Conservation (phyloP, 2,113 vertebrate species). For the Dendrocopos noguchii region DNA sequence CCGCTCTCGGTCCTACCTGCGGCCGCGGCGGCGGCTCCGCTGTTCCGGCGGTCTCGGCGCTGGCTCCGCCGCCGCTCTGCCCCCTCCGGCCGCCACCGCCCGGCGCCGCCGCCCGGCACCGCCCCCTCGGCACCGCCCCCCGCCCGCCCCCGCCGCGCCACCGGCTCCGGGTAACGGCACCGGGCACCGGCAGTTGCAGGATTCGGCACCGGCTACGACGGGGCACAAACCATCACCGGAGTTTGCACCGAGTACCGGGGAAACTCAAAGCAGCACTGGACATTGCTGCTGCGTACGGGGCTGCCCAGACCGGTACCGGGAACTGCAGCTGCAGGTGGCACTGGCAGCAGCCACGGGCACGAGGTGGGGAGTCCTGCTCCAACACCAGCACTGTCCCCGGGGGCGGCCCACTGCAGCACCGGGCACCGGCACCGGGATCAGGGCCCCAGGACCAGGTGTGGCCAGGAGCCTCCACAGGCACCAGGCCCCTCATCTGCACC, state of each 20-base stretch:
- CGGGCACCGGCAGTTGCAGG: no score
- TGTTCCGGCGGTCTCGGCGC: no score
- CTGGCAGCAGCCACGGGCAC: neutral
- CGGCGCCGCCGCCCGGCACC: no score
- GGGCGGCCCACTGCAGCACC: neutral
- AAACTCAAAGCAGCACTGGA: neutral
- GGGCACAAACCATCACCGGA: neutral
- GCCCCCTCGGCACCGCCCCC: no score
- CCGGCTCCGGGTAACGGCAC: neutral
- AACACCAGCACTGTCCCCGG: neutral
- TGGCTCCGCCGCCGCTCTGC: no score
- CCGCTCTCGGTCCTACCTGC: no score
- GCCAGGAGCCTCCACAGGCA: neutral
- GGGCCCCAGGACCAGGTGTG: rapidly evolving
- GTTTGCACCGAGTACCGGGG: neutral
- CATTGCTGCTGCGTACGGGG: neutral
- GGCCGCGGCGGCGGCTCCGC: no score
- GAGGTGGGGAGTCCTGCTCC: neutral
- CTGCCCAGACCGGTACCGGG: neutral
- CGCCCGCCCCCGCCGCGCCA: neutral
- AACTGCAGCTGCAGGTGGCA: no score
- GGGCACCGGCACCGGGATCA: neutral
- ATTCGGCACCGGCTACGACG: neutral
- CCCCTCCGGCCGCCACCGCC: no score
- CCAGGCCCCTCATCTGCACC: neutral